These are phyloP conservation scores for Parnassius glacialis DNA, from an alignment of 2,888 invertebrate species.

Conservation along the genomic window DNA sequence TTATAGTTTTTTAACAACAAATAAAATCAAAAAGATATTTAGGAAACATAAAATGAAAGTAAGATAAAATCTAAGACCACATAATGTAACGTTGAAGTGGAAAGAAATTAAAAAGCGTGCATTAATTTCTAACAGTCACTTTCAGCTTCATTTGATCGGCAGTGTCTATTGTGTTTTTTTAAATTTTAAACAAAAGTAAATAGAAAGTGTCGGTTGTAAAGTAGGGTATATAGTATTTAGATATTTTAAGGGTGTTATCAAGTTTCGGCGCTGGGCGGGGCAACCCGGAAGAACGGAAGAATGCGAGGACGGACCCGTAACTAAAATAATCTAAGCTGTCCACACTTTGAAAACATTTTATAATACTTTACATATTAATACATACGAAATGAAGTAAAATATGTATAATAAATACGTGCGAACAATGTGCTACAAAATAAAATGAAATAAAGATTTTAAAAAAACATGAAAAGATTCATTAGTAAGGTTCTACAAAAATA, in stretches of 20 bases:
- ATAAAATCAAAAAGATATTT: constrained; percentile 59
- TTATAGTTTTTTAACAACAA: constrained; percentile 24
- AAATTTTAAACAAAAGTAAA: constrained; percentile 52
- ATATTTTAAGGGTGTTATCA: constrained; percentile 53
- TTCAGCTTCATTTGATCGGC: constrained; percentile 47
- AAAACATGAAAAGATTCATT: neutral
- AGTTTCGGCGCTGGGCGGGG: constrained; percentile 78
- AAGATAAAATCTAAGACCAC: constrained; percentile 67
- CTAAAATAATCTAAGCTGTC: constrained; percentile 60
- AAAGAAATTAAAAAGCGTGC: constrained; percentile 75
- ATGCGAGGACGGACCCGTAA: constrained; percentile 58
- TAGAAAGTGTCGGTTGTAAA: constrained; percentile 64
- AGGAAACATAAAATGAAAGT: constrained; percentile 58
- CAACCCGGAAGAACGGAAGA: constrained; percentile 59
- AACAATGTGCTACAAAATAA: neutral
- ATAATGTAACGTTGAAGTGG: constrained; percentile 74
- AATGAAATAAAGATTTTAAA: constrained; percentile 12
- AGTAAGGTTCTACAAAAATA: constrained; percentile 2
- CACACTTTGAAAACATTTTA: constrained; percentile 64
- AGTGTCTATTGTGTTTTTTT: constrained; percentile 56
- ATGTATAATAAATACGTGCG: neutral
- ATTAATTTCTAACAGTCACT: constrained; percentile 76
- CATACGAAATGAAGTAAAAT: constrained; percentile 25
- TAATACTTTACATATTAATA: constrained; percentile 20
- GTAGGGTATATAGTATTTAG: constrained; percentile 53